phyloP scores from a whole-genome alignment of 2,797 vertebrate genomes.

The Sciurus carolinensis region DNA sequence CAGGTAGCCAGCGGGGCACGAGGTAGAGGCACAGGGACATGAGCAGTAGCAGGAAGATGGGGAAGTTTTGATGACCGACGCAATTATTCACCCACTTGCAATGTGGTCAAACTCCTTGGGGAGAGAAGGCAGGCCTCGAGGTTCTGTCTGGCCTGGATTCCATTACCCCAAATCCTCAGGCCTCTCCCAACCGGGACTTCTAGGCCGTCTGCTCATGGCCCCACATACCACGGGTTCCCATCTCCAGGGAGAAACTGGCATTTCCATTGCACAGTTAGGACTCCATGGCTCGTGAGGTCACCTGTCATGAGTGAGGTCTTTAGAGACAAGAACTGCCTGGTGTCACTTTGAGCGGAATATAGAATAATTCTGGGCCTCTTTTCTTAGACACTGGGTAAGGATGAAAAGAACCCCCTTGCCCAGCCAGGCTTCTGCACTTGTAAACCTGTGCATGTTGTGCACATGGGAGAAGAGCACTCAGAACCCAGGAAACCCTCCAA shows the following conservation, averaged over 20 bases:
- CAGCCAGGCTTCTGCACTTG: background rate
- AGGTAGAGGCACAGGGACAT: slow-evolving; percentile 80
- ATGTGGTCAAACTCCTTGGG: slow-evolving; percentile 85
- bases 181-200: background rate
- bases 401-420: too few species aligned
- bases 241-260: background rate
- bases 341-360: background rate
- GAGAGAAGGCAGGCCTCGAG: background rate
- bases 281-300: background rate
- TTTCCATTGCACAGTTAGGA: background rate
- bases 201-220: background rate
- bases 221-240: background rate
- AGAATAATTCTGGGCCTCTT: background rate
- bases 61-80: slow-evolving; percentile 83
- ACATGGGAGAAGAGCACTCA: background rate
- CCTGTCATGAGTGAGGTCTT: background rate
- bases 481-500: background rate
- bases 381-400: background rate
- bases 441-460: background rate
- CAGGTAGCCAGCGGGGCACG: slow-evolving; percentile 64
- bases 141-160: background rate
- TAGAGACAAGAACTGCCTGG: background rate
- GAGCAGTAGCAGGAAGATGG: slow-evolving; percentile 79
- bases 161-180: background rate
- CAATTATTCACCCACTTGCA: slow-evolving; percentile 87